Base-by-base conservation (phyloP, 2,888 invertebrate genomes). In the Trissolcus brochymenae region DNA sequence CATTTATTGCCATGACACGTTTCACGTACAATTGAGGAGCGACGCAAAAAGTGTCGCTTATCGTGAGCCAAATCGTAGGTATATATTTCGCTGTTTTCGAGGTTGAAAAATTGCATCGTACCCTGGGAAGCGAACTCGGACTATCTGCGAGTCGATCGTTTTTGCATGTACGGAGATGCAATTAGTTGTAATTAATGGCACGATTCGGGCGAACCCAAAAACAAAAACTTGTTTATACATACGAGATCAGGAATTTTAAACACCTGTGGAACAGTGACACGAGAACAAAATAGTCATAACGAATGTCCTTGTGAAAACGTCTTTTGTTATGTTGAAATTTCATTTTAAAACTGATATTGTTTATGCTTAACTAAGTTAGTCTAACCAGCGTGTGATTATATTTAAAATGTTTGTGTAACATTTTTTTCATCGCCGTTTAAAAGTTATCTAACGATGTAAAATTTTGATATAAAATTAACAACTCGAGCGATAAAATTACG, bases 151-250 rank as follows among this genome's bases (percentile, higher is more conserved):
- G 51, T 54, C 55, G 65, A 74, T 74, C 74, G 57, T 61, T 61
- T 35, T 64, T 65, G 70, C 70, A 70, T 67, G 70, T 35, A 70
- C 50, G 60, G 41, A 51, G 14, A 40, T 46, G 60, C 71, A 74
- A 74, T 74, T 62, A 74, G 67, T 62, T 49, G 74, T 62, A 67
- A 74, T 71, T 71, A 71, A 71, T 71, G 62, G 64, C 71, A 71
- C 71, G 71, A 57, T 64, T 53, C 46, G 57, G 7, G 35, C 9
- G 29, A 11, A 64, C 43, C 57, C 71, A 9, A 21, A 70, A 71
- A 59, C 56, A 71, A 71, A 71, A 71, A 62, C 46, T 51, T 57
- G 40, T 62, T 60, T 62, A 57, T 51, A 56, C 19, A 50, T 61
- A 54, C 49, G 46, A 16, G 19, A 46, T 56, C 50, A n/a, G 46